Base-by-base conservation (phyloP, 2,113 vertebrate species). In the Pollimyrus isidori region DNA sequence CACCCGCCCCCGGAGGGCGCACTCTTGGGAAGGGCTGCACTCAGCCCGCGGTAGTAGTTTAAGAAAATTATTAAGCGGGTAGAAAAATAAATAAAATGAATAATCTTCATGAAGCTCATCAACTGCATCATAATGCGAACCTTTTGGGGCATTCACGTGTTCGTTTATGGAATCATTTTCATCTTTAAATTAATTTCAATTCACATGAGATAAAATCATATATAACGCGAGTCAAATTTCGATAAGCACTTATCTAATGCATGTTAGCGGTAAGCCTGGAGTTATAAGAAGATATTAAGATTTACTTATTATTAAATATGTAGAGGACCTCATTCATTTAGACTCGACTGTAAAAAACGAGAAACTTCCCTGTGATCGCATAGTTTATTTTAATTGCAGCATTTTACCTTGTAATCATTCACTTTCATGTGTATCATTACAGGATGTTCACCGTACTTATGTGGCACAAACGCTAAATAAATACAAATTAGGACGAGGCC, bases 301-400 rank as follows among this genome's bases (percentile, higher is more conserved):
- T 65, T 26, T 65, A 65, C n/a, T n/a, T n/a, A 65, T 17, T 39
- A 39, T 15, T 19, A 39, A 17, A 76, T 76, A 76, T 76, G 69
- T 6, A 76, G 30, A 76, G 69, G 6, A 30, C 6, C 73, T 80
- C 35, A 17, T 80, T 39, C 73, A 42, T 35, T 80, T 42, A 42
- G 62, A 73, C 10, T 73, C 87, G 65, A 42, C 5, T 69, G 58
- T 46, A 62, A 45, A 69, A 80, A 39, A 50, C 2, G 69, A 13
- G 4, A 76, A 42, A 80, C 15, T 17, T 80, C 73, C 35, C 30
- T 30, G 4, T 73, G 30, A 50, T 88, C 84, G 23, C 56, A 85
- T 39, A 86, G 82, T 89, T 58, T 21, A 85, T 23, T 85, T 86
- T 89, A 89, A 89, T 86, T 89, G 82, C 83, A 89, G 89, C 26